phyloP scores from a whole-genome alignment of 2,113 vertebrate genomes.

The Zingel zingel region DNA sequence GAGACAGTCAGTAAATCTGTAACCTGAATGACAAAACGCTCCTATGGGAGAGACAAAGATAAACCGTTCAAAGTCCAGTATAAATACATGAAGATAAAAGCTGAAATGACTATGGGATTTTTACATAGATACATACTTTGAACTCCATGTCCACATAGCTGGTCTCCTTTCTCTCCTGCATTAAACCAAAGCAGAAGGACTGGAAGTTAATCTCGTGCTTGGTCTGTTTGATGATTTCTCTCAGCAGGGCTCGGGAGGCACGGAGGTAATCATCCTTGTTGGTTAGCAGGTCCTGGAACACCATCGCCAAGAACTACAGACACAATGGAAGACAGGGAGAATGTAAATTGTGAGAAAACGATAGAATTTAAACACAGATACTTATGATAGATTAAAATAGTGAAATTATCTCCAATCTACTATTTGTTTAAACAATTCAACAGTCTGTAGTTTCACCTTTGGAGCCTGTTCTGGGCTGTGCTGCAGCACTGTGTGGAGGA shows the following conservation, averaged over 20 bases:
- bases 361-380: not conserved
- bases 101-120: not conserved
- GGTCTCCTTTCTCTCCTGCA: slow-evolving; percentile 96
- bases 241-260: slow-evolving; percentile 92
- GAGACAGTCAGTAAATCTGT: slow-evolving; percentile 96
- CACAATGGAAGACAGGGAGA: not conserved
- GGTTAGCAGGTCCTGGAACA: slow-evolving; percentile 97
- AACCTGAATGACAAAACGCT: slow-evolving; percentile 97
- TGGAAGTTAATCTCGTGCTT: slow-evolving; percentile 99
- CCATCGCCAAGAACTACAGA: slow-evolving; percentile 96
- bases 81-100: not conserved
- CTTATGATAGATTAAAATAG: not conserved
- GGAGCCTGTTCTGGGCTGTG: slow-evolving; percentile 96
- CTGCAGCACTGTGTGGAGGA: slow-evolving; percentile 94
- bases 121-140: slow-evolving; percentile 83
- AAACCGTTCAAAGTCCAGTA: not conserved
- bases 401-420: not conserved
- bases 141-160: slow-evolving; percentile 95
- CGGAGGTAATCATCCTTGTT: slow-evolving; percentile 97
- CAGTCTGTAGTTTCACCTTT: slow-evolving; percentile 84
- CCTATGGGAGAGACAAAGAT: slow-evolving; percentile 77
- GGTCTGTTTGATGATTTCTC: slow-evolving; percentile 98
- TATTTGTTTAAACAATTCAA: not conserved
- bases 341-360: not conserved
- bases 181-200: slow-evolving; percentile 96